Evolutionary conservation across 2,888 invertebrate genomes (phyloP).

Genomic region (Cryptocephalus moraei): DNA sequence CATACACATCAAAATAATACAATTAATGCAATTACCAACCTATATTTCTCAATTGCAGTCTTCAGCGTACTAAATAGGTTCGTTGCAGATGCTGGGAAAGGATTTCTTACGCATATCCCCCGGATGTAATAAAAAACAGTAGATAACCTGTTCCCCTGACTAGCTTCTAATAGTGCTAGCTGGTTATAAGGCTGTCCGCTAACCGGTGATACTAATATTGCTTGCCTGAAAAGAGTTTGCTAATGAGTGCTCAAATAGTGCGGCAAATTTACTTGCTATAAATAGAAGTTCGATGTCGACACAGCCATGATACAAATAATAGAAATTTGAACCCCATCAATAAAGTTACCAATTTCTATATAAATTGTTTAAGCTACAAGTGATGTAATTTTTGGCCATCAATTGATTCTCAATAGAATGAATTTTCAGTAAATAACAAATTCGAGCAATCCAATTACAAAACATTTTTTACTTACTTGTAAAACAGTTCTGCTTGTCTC

Average conservation of each 20-base stretch:
- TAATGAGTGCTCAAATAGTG: too few relatives aligned
- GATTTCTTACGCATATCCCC: slow-evolving; percentile 72
- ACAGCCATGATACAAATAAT: too few relatives aligned
- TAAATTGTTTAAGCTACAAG: too few relatives aligned
- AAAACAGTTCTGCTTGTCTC: slow-evolving; percentile 74
- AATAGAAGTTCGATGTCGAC: too few relatives aligned
- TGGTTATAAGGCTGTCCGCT: slow-evolving; percentile 88
- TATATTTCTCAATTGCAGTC: slow-evolving; percentile 42
- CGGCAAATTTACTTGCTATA: too few relatives aligned
- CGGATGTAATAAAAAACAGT: slow-evolving; percentile 81
- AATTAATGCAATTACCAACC: slow-evolving; percentile 21
- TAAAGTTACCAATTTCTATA: too few relatives aligned
- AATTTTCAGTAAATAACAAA: slow-evolving; percentile 1
- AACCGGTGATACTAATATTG: slow-evolving; percentile 60
- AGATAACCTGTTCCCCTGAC: slow-evolving; percentile 68
- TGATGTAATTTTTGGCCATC: too few relatives aligned
- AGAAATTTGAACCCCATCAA: too few relatives aligned
- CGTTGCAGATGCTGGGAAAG: slow-evolving; percentile 74
- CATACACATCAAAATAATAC: neutral
- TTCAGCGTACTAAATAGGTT: slow-evolving; percentile 68
- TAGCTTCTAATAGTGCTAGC: slow-evolving; percentile 70
- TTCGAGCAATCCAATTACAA: too few relatives aligned
- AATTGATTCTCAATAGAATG: neutral
- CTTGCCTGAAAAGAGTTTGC: slow-evolving; percentile 52
- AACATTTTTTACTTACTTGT: slow-evolving; percentile 42